Base-by-base conservation (phyloP, 2,888 invertebrate species). In the Pocota personata region DNA sequence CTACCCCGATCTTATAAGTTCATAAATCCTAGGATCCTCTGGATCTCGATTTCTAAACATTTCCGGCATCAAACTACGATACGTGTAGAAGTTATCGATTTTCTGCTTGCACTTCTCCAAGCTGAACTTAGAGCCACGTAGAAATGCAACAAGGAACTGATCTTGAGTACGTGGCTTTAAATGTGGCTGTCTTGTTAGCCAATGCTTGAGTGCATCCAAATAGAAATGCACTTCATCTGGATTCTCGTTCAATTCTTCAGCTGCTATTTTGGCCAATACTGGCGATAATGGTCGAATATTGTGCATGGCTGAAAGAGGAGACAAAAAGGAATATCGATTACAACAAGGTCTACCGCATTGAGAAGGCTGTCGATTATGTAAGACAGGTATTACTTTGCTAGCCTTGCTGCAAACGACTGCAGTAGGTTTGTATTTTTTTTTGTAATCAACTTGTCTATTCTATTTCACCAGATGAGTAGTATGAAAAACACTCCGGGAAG, bases 11-110 rank as follows among this genome's bases (percentile, higher is more conserved):
- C n/a, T 37, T n/a, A n/a, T n/a, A 8, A 37, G 1, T 24, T 89
- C 89, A n/a, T 43, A 60, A 0, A 90, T 52, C 16, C 90, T 88
- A 24, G 90, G 90, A 57, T 91, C 91, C 67, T 90, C 89, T 6
- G 90, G 89, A n/a, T 88, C 62, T 1, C 90, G 90, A 43, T 89
- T 87, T 66, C 88, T 91, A 88, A 94, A 94, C 84, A 95, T 92
- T 88, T 95, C 95, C 0, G 95, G 94, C 3, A 93, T 90, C 64
- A 93, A 89, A 0, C 92, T 91, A 88, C 93, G 93, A 72, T 82
- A 90, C 7, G 94, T 94, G 88, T 95, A 95, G 89, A 93, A 95
- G 91, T 93, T 93, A 71, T 94, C 93, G 6, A 94, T 88, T 87
- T 94, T 94, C 76, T 93, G 92, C 88, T 94, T 94, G 24, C 94